These are phyloP conservation scores for Brenthis ino DNA, from an alignment of 2,888 invertebrate genomes.

Conservation along the genomic window DNA sequence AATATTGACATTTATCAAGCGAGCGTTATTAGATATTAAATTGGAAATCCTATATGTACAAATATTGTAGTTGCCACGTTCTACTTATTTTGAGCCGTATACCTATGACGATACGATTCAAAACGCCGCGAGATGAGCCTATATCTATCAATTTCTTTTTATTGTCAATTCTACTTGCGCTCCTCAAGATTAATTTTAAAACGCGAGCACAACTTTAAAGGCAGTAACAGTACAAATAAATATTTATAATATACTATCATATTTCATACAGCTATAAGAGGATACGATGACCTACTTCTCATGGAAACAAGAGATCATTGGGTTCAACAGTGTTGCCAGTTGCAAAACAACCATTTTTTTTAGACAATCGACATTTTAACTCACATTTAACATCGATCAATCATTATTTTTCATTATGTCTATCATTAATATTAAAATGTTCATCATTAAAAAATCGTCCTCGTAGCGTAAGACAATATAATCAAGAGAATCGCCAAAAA, in stretches of 20 bases:
- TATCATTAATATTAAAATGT: slow-evolving; percentile 6
- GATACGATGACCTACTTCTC: slow-evolving; percentile 14
- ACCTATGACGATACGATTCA: slow-evolving; percentile 40
- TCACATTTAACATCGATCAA: slow-evolving; percentile 8
- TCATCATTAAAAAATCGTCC: slow-evolving; percentile 7
- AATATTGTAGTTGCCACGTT: slow-evolving; percentile 29
- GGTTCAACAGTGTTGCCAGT: slow-evolving; percentile 9
- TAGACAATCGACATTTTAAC: slow-evolving; percentile 5
- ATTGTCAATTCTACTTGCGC: slow-evolving; percentile 63
- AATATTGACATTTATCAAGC: slow-evolving; percentile 1
- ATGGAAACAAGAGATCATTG: slow-evolving; percentile 21
- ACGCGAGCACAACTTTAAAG: slow-evolving; percentile 42
- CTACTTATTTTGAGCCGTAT: slow-evolving; percentile 29
- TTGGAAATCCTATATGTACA: slow-evolving; percentile 29
- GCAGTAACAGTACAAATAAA: slow-evolving; percentile 45
- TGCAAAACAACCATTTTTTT: background rate
- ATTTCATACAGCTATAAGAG: slow-evolving; percentile 23
- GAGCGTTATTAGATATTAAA: slow-evolving; percentile 15
- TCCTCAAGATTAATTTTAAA: slow-evolving; percentile 30
- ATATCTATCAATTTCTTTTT: slow-evolving; percentile 49
- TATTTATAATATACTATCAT: slow-evolving; percentile 38
- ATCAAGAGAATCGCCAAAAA: too few relatives aligned
- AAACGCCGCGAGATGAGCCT: slow-evolving; percentile 30
- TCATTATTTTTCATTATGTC: slow-evolving; percentile 6
- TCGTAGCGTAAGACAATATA: background rate